Percentiles rank a stretch among this genome's conserved stretches.
Conservation (phyloP, 1,140 invertebrate genomes). For the Eubasilissa regina region DNA sequence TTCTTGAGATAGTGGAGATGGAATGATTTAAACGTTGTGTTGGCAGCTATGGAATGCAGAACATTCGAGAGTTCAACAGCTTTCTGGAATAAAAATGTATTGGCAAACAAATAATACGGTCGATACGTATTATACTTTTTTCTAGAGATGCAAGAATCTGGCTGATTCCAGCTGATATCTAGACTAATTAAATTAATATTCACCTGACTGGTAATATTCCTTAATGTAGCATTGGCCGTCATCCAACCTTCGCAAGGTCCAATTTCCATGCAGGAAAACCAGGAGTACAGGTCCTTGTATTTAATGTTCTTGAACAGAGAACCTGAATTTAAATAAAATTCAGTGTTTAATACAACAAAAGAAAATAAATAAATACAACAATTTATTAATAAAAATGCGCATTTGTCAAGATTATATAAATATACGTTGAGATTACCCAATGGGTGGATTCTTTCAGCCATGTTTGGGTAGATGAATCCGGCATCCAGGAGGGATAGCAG, state of each 20-base stretch:
- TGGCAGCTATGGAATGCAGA: constrained; percentile 64
- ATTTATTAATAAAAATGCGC: too few species aligned
- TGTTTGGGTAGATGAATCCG: constrained; percentile 67
- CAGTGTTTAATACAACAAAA: background rate
- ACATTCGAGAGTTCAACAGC: constrained; percentile 65
- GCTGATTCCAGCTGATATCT: background rate
- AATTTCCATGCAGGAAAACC: constrained; percentile 72
- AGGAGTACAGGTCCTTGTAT: constrained; percentile 70
- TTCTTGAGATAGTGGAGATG: constrained; percentile 67
- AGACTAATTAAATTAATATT: background rate
- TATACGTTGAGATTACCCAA: constrained; percentile 62
- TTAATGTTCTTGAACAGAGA: constrained; percentile 66
- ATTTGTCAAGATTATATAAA: too few species aligned
- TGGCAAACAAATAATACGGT: background rate
- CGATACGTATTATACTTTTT: too few species aligned
- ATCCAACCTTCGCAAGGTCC: constrained; percentile 71
- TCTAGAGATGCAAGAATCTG: too few species aligned
- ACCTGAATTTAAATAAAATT: constrained; percentile 50
- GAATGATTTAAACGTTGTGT: constrained; percentile 65
- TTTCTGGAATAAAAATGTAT: constrained; percentile 56
- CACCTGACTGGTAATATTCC: constrained; percentile 65
- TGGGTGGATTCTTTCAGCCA: constrained; percentile 69
- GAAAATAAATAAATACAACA: too few species aligned
- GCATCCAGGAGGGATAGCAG: constrained; percentile 70
- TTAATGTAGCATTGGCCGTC: constrained; percentile 67